Evolutionary conservation across 2,888 invertebrate species (phyloP), one percentile per base, ranked within the genome.

Genomic region (Pammene fasciana): DNA sequence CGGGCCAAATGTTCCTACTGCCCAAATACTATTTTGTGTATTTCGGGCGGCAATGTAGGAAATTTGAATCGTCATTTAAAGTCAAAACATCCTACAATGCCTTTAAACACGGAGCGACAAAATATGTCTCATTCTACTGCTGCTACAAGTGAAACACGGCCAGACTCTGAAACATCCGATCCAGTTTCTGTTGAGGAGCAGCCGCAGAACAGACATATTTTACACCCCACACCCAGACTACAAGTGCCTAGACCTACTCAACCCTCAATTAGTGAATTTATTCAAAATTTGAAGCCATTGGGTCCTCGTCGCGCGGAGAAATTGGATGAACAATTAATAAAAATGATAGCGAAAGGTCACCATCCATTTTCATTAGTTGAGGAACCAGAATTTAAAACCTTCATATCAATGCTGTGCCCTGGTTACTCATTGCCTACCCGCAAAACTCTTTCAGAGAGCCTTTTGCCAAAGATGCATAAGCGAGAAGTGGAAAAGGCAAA

Each of bases 351-450:
- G 0, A 48, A 60, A n/a, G 71, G 59, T 0, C 52, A 72, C 56
- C 48, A 71, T 16, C 66, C 71, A 0, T 70, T 72, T n/a, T 14
- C n/a, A 11, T 54, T 74, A 2, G 73, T 75, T 0, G 73, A 74
- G 5, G 71, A 72, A 0, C 7, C 5, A 10, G 72, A 74, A 36
- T 74, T 72, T 34, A 62, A 52, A 56, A 72, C 54, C 48, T 64
- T 70, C 45, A 41, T 73, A 7, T n/a, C 13, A 11, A 67, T 73
- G 65, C 55, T 72, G 13, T 67, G 50, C n/a, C 65, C 70, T 0
- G 34, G 56, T 2, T 73, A 72, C 14, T 46, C n/a, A 10, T 50
- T 72, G 11, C 73, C 71, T 0, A 73, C 72, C 7, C 46, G 73
- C 10, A 72, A 73, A 67, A 72, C 70, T 13, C 10, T 56, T 16